Percentiles rank a stretch among this genome's conserved stretches.
phyloP scores from a whole-genome alignment of 1,140 invertebrate genomes.

The Aphidius gifuensis region DNA sequence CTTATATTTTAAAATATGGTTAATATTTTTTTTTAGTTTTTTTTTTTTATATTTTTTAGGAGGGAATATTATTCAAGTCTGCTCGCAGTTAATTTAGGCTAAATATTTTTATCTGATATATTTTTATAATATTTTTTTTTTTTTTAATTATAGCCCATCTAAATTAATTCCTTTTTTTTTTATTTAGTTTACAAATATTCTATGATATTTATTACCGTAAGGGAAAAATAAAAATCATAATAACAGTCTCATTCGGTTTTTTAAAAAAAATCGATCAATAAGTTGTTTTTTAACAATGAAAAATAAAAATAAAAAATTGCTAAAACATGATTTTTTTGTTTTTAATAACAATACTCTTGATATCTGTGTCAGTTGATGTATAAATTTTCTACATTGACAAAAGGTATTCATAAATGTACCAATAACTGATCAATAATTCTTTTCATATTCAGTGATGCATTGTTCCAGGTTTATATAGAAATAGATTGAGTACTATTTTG shows the following conservation, averaged over 20 bases:
- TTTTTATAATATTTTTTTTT: constrained; percentile 1
- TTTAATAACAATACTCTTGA: background rate
- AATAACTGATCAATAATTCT: too few species aligned
- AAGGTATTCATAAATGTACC: too few species aligned
- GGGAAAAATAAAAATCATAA: too few species aligned
- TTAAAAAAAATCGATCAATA: background rate
- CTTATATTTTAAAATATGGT: constrained; percentile 20
- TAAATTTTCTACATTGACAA: too few species aligned
- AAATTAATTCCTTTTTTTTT: constrained; percentile 39
- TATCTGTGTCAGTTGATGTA: too few species aligned
- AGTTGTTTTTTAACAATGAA: background rate
- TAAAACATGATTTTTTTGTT: too few species aligned
- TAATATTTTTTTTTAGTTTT: constrained; percentile 28
- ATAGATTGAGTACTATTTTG: too few species aligned
- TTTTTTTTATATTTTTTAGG: constrained; percentile 40
- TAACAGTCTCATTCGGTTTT: too few species aligned
- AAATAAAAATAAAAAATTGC: background rate
- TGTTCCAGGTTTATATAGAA: too few species aligned
- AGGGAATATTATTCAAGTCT: constrained; percentile 49
- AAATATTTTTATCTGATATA: constrained; percentile 25
- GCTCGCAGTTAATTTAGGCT: constrained; percentile 44
- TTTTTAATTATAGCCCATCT: constrained; percentile 10
- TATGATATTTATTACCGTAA: constrained; percentile 27
- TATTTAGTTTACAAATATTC: constrained; percentile 28
- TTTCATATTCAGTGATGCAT: too few species aligned